A percentile compares a stretch with the other conserved stretches of the same genome.
phyloP scores from a whole-genome alignment of 2,113 vertebrate genomes.

The Notothenia coriiceps region DNA sequence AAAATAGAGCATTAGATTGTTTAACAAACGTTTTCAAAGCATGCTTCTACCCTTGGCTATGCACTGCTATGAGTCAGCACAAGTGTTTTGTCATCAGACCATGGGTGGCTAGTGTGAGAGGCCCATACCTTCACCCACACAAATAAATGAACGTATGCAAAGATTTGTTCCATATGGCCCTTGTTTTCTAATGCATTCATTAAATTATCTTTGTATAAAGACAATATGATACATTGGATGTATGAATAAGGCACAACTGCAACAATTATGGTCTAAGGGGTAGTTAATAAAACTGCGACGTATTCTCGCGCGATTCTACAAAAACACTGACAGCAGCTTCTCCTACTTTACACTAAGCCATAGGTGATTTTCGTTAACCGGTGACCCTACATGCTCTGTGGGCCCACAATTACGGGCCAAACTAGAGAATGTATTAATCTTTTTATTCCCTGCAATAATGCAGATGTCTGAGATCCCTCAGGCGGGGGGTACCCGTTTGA shows the following conservation, averaged over 20 bases:
- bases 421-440: slow-evolving; percentile 68
- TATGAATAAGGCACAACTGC: slow-evolving; percentile 21
- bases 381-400: slow-evolving; percentile 50
- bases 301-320: neutral
- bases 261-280: neutral
- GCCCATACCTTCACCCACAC: slow-evolving; percentile 35
- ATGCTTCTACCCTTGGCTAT: slow-evolving; percentile 9
- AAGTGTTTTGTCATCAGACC: slow-evolving; percentile 49
- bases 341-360: slow-evolving; percentile 14
- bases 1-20: slow-evolving; percentile 33
- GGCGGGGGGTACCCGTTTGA: slow-evolving; percentile 74
- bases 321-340: slow-evolving; percentile 21
- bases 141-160: slow-evolving; percentile 34
- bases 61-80: slow-evolving; percentile 53
- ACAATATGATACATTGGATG: slow-evolving; percentile 17
- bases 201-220: neutral
- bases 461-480: slow-evolving; percentile 70
- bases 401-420: slow-evolving; percentile 59
- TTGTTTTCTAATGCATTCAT: slow-evolving; percentile 3
- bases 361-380: slow-evolving; percentile 47
- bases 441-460: slow-evolving; percentile 53
- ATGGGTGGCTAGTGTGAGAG: slow-evolving; percentile 45
- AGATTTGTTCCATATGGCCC: slow-evolving; percentile 22
- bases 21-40: slow-evolving; percentile 42
- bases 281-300: slow-evolving; percentile 29